Percentiles rank a stretch among this genome's conserved stretches.
Conservation (phyloP, 1,140 invertebrate genomes). For the Ips typographus region DNA sequence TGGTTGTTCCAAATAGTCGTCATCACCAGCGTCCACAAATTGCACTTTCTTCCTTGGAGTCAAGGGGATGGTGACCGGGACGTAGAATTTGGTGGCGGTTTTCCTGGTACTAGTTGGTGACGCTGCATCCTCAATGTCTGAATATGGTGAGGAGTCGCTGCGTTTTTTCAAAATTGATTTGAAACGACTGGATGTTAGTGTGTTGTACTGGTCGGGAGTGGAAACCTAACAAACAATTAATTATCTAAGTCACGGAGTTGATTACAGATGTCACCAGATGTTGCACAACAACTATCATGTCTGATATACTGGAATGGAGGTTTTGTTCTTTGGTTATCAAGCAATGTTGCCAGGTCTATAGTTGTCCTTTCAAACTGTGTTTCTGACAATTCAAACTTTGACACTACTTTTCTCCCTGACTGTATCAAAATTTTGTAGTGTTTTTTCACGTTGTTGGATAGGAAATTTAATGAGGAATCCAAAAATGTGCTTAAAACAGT, state of each 20-base stretch:
- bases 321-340: background rate
- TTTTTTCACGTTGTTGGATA: no score
- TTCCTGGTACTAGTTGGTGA: conserved; percentile 43
- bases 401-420: no score
- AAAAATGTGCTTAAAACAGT: no score
- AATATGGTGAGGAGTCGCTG: conserved; percentile 37
- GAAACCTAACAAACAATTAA: background rate
- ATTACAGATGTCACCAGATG: no score
- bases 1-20: conserved; percentile 7
- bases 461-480: no score
- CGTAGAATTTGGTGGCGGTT: conserved; percentile 65
- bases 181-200: conserved; percentile 45
- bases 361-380: no score
- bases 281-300: no score
- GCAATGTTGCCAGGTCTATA: background rate
- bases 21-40: conserved; percentile 44
- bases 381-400: no score
- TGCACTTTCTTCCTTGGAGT: conserved; percentile 52
- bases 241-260: background rate
- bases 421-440: no score
- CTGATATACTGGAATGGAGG: no score
- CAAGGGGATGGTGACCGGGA: conserved; percentile 58
- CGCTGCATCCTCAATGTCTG: conserved; percentile 32
- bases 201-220: background rate
- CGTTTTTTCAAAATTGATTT: conserved; percentile 74